A percentile compares a stretch with the other conserved stretches of the same genome.
These are phyloP conservation scores for Ruditapes philippinarum DNA, from an alignment of 1,140 invertebrate genomes.

Conservation along the genomic window DNA sequence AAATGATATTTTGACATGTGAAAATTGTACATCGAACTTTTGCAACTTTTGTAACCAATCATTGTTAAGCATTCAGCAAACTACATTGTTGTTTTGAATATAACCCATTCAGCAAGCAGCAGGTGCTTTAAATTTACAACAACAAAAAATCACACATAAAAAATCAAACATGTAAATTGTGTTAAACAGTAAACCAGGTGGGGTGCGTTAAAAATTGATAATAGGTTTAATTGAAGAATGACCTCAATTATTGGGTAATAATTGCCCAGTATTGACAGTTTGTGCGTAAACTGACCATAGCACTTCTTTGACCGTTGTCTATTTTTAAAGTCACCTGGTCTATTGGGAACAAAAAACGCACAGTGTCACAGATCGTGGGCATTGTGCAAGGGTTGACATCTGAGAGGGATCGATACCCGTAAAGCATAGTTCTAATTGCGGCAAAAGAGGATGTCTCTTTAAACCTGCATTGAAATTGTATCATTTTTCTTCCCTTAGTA, in stretches of 20 bases:
- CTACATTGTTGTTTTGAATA: background rate
- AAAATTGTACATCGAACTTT: slow-evolving; percentile 27
- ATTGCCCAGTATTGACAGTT: slow-evolving; percentile 40
- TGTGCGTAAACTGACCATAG: slow-evolving; percentile 9
- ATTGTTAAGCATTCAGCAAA: background rate
- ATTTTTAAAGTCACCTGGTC: slow-evolving; percentile 27
- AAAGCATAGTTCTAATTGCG: slow-evolving; percentile 1
- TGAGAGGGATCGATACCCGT: background rate
- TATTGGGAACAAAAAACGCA: background rate
- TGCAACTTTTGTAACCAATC: slow-evolving; percentile 28
- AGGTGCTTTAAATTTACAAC: slow-evolving; percentile 17
- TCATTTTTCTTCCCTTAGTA: no score
- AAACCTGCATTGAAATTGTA: slow-evolving; percentile 16
- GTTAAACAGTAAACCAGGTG: slow-evolving; percentile 36
- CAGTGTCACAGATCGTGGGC: background rate
- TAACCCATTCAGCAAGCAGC: no score
- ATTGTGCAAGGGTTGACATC: slow-evolving; percentile 2
- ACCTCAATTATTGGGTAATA: slow-evolving; percentile 52
- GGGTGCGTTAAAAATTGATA: slow-evolving; percentile 31
- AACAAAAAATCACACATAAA: slow-evolving; percentile 42
- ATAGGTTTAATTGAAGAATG: background rate
- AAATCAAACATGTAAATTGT: slow-evolving; percentile 48
- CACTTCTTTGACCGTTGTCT: slow-evolving; percentile 38
- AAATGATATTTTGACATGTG: slow-evolving; percentile 47
- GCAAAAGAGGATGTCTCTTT: background rate